These are phyloP conservation scores for Pocillopora meandrina DNA, from an alignment of 92 coral and sea anemone species.

Conservation along the genomic window DNA sequence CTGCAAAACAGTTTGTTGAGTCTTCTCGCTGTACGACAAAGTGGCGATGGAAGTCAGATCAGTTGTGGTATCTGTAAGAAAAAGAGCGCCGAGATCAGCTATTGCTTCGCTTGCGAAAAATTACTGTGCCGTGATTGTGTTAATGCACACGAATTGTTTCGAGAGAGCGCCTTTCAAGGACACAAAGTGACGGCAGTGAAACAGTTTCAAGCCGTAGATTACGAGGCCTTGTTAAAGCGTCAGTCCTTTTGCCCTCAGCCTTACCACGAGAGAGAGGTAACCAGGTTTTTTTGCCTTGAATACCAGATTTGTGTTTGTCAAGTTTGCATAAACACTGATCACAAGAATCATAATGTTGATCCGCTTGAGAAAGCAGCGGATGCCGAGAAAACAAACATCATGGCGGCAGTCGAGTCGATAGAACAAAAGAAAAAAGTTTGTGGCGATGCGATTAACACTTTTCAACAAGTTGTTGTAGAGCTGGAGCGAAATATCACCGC, in stretches of 20 bases:
- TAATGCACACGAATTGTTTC: too few species aligned
- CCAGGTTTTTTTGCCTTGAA: not conserved
- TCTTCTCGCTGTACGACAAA: too few species aligned
- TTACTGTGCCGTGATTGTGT: too few species aligned
- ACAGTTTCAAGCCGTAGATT: slow-evolving; percentile 4
- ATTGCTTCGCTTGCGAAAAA: too few species aligned
- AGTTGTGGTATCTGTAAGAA: not conserved
- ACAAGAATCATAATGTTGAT: too few species aligned
- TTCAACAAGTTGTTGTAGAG: too few species aligned
- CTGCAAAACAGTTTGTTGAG: too few species aligned
- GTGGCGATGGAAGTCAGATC: not conserved
- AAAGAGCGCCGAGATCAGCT: not conserved
- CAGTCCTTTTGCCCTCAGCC: too few species aligned
- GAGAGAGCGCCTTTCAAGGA: not conserved
- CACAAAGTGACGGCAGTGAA: not conserved
- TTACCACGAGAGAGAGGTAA: not conserved
- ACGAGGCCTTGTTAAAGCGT: not conserved
- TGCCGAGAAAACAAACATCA: not conserved
- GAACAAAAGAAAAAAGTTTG: too few species aligned
- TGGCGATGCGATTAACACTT: too few species aligned
- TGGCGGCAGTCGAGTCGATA: not conserved
- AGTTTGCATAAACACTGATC: not conserved
- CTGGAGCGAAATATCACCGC: too few species aligned
- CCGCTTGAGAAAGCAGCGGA: too few species aligned
- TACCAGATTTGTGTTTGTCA: not conserved